Evolutionary conservation across 2,113 vertebrate species (phyloP).

Genomic region (Bufo bufo): DNA sequence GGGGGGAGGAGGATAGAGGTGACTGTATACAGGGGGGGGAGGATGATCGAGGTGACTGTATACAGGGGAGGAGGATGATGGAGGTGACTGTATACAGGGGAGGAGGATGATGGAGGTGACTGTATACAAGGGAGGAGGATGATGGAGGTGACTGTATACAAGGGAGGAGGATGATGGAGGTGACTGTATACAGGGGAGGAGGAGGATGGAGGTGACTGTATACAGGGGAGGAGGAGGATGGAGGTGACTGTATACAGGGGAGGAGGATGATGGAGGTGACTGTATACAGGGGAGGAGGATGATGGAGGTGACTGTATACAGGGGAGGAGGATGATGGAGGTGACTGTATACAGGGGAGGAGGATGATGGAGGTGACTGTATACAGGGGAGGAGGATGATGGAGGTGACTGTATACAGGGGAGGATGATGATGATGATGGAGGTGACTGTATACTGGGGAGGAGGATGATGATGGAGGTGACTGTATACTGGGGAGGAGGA

Average conservation of each 20-base stretch:
- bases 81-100: neutral
- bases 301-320: neutral
- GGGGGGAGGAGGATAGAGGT: neutral
- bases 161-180: neutral
- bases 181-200: accelerated
- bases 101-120: neutral
- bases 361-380: neutral
- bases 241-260: neutral
- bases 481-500: too few species aligned
- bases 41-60: neutral
- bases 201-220: neutral
- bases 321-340: neutral
- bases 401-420: neutral
- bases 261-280: too few species aligned
- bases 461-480: too few species aligned
- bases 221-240: too few species aligned
- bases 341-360: neutral
- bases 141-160: neutral
- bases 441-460: neutral
- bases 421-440: neutral
- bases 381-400: neutral
- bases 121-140: neutral
- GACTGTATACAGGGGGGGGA: neutral
- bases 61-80: neutral
- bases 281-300: neutral